Evolutionary conservation across 1,140 invertebrate species (phyloP), one percentile per base, ranked within the genome.

Genomic region (Centruroides vittatus): DNA sequence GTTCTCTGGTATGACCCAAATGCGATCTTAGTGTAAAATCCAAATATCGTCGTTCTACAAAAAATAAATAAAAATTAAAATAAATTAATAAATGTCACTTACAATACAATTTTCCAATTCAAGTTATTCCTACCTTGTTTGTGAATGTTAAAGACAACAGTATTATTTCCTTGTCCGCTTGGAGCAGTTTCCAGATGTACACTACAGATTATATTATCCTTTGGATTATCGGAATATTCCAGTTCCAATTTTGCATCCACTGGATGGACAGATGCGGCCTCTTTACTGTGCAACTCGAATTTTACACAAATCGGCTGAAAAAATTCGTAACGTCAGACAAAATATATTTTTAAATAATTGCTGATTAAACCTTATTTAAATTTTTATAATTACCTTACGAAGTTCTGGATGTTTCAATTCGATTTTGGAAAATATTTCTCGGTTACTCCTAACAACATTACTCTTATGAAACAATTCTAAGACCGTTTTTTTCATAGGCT

Each of bases 221-320:
- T 55, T 47, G 62, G 62, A 57, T 60, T 23, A 56, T 56, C 59
- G 11, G 58, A 57, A 48, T 63, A 63, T 53, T 63, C 62, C 46
- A 58, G 10, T 47, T 49, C 49, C 6, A 55, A 23, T 57, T 63
- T 23, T 23, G 49, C 62, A 8, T 41, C 41, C 8, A 41, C 41
- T 41, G 41, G 23, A 51, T 13, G 23, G 5, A 51, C 23, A 51
- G 5, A 1, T 51, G 6, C 23, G 1, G 12, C 10, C 6, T 34
- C 50, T 51, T 51, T 34, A 51, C 23, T 56, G n/a, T 63, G 55
- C 12, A 10, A 57, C 34, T 47, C 23, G 3, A 63, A 12, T 41
- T 57, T 35, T 23, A 57, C 34, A 36, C 36, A 55, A 4, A 63
- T 60, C 5, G 62, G 62, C 62, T 63, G 41, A 48, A 63, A 59